These are phyloP conservation scores for Melieria crassipennis DNA, from an alignment of 2,888 invertebrate species.

Conservation along the genomic window DNA sequence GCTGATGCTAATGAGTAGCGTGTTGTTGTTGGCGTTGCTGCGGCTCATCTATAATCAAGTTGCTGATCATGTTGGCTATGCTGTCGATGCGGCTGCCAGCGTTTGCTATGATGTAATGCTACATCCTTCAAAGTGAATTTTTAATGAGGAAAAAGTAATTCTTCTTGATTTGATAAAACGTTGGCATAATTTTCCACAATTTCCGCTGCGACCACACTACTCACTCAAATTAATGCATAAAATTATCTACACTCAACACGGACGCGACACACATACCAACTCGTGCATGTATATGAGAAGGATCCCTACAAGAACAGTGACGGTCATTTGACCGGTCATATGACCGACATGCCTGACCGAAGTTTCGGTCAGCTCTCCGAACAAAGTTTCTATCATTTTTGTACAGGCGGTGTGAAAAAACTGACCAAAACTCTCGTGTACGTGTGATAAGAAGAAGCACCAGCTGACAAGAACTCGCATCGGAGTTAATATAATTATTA, in stretches of 20 bases:
- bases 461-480: too few relatives aligned
- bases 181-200: background rate
- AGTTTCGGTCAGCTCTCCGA: too few relatives aligned
- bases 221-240: background rate
- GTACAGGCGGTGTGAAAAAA: too few relatives aligned
- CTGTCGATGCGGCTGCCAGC: slow-evolving; percentile 1
- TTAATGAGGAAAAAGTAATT: slow-evolving; percentile 31
- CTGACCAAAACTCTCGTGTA: too few relatives aligned
- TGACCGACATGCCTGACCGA: too few relatives aligned
- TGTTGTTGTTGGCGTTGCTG: background rate
- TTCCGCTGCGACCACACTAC: background rate
- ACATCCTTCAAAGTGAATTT: slow-evolving; percentile 36
- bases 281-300: too few relatives aligned
- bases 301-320: too few relatives aligned
- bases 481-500: too few relatives aligned
- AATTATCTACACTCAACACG: background rate
- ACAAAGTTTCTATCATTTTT: too few relatives aligned
- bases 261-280: background rate
- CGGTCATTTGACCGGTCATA: too few relatives aligned
- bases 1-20: background rate
- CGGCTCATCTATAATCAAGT: background rate
- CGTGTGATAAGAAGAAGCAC: too few relatives aligned
- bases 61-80: background rate
- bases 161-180: slow-evolving; percentile 7
- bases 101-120: background rate